These are phyloP conservation scores for Crepidodera aurea DNA, from an alignment of 2,888 invertebrate genomes.

Conservation along the genomic window DNA sequence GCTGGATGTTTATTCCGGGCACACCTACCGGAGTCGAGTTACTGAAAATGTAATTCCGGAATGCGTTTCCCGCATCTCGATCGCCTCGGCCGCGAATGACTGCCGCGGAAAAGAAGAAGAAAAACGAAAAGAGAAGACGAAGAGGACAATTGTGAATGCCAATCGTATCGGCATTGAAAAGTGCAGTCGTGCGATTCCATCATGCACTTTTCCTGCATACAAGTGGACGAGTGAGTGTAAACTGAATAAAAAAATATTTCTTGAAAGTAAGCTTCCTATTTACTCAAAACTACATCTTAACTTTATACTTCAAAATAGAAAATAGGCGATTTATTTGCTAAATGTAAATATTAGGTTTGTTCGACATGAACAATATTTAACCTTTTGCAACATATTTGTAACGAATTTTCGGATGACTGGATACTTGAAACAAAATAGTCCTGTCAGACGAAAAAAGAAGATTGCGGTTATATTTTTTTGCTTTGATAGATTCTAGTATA, in stretches of 20 bases:
- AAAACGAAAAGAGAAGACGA: slow-evolving; percentile 18
- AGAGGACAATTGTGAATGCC: slow-evolving; percentile 50
- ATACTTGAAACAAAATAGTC: too few species aligned
- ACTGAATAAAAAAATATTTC: not conserved
- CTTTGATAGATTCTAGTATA: too few species aligned
- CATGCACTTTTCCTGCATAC: slow-evolving; percentile 20
- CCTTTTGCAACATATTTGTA: too few species aligned
- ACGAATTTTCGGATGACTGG: too few species aligned
- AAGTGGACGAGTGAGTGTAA: not conserved
- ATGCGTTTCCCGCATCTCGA: slow-evolving; percentile 54
- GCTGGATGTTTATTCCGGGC: slow-evolving; percentile 50
- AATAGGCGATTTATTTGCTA: too few species aligned
- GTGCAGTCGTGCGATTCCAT: slow-evolving; percentile 51
- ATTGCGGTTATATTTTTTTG: too few species aligned
- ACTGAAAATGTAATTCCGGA: slow-evolving; percentile 57
- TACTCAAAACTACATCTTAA: too few species aligned
- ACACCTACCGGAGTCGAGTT: slow-evolving; percentile 55
- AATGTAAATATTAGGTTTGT: too few species aligned
- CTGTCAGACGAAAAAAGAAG: too few species aligned
- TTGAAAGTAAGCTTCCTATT: too few species aligned
- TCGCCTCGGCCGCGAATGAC: slow-evolving; percentile 40
- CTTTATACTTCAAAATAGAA: too few species aligned
- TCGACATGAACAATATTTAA: too few species aligned
- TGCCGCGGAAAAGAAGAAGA: slow-evolving; percentile 8
- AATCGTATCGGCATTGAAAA: slow-evolving; percentile 49